Conservation (phyloP, 2,888 invertebrate species). For the Phanerotoma sp. region DNA sequence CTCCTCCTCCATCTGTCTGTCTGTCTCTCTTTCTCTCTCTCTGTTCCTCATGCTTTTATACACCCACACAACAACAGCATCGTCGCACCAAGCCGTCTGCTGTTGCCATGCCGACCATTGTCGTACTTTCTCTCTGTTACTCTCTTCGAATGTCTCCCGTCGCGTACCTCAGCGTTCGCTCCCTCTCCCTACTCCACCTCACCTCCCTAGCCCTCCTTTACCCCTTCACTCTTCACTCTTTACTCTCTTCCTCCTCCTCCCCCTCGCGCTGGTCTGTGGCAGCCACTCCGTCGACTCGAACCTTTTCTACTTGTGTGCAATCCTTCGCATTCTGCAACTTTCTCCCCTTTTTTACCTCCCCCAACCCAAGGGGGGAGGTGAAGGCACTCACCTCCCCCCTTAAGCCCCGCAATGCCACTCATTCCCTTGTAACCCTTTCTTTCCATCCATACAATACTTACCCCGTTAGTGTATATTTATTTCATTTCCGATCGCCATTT, state of each 20-base stretch:
- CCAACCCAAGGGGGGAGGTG: too few species aligned
- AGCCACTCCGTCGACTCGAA: too few species aligned
- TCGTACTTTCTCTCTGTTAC: constrained; percentile 34
- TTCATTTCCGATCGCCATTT: background rate
- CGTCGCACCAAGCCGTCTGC: constrained; percentile 38
- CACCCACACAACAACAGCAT: constrained; percentile 21
- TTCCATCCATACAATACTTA: background rate
- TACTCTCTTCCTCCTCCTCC: too few species aligned
- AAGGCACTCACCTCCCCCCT: constrained; percentile 26
- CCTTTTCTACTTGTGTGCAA: background rate
- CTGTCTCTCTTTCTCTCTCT: constrained; percentile 26
- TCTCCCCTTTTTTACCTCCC: constrained; percentile 14
- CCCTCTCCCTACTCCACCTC: too few species aligned
- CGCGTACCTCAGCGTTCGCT: too few species aligned
- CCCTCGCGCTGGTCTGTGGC: too few species aligned
- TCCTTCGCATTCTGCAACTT: background rate
- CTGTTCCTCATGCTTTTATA: constrained; percentile 22
- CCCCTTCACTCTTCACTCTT: too few species aligned
- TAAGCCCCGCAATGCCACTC: constrained; percentile 20
- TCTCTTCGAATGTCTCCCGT: constrained; percentile 11
- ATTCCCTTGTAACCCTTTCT: constrained; percentile 20
- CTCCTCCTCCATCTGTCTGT: constrained; percentile 23
- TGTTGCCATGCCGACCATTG: constrained; percentile 55
- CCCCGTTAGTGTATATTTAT: background rate
- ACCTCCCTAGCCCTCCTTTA: too few species aligned